Conservation (phyloP, 2,888 invertebrate genomes). For the Erebia palarica region DNA sequence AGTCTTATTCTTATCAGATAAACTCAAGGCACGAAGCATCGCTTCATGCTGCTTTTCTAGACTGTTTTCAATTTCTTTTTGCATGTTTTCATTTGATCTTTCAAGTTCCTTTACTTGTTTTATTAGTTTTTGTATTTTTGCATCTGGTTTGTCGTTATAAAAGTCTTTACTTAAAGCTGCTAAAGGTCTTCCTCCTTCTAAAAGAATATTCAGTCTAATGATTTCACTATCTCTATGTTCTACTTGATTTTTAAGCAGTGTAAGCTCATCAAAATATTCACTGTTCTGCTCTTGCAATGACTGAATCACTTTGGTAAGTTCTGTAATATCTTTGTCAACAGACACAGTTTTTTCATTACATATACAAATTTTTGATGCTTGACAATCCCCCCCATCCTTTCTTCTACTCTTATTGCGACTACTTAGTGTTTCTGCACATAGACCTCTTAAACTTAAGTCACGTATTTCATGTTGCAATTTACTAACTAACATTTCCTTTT, state of each 20-base stretch:
- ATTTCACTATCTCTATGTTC: slow-evolving; percentile 87
- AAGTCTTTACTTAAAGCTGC: slow-evolving; percentile 85
- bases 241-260: slow-evolving; percentile 66
- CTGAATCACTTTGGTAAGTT: slow-evolving; percentile 71
- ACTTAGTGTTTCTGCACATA: slow-evolving; percentile 74
- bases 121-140: slow-evolving; percentile 80
- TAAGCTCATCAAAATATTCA: slow-evolving; percentile 65
- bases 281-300: slow-evolving; percentile 72
- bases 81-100: slow-evolving; percentile 76
- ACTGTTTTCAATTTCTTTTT: slow-evolving; percentile 77
- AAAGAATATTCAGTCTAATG: slow-evolving; percentile 84
- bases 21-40: slow-evolving; percentile 87
- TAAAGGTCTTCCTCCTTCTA: slow-evolving; percentile 88
- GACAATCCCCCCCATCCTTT: slow-evolving; percentile 56
- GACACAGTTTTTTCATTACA: slow-evolving; percentile 58
- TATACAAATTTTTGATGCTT: slow-evolving; percentile 53
- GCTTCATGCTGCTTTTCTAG: slow-evolving; percentile 90
- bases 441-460: slow-evolving; percentile 70
- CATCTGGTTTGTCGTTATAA: slow-evolving; percentile 82
- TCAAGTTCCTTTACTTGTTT: slow-evolving; percentile 84
- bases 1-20: slow-evolving; percentile 88
- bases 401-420: slow-evolving; percentile 69
- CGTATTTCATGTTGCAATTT: slow-evolving; percentile 73
- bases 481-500: slow-evolving; percentile 70
- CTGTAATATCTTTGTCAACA: slow-evolving; percentile 69